Evolutionary conservation across 2,113 vertebrate genomes (phyloP), one percentile per base, ranked within the genome.

Genomic region (Apodemus sylvaticus): DNA sequence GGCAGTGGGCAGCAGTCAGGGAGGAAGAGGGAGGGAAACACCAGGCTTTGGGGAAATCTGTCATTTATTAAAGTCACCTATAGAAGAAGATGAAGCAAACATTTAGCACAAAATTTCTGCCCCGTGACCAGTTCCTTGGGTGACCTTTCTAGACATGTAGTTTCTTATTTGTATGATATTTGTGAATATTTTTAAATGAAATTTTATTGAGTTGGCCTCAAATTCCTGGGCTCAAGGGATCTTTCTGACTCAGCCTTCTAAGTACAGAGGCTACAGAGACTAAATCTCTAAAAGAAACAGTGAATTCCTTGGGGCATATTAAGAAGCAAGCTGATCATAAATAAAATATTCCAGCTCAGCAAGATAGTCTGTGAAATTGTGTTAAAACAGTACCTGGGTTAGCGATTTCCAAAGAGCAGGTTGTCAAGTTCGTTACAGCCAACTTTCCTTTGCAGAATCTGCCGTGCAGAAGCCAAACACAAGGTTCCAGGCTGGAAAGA

Each of bases 291-390:
- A 96, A 93, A 86, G 73, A 34, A 90, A 87, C 1, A 68, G 16
- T 73, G 22, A 29, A 45, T 90, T 95, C 34, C 83, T 83, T 89
- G 91, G 73, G 11, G n/a, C 42, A 76, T 14, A 90, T 92, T 82
- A 42, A 64, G 82, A 85, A 85, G 34, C 17, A 76, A 92, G 9
- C 13, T 51, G 53, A 78, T 71, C 6, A 26, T 82, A 29, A n/a
- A 45, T 45, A 85, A 85, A 85, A 62, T 64, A 85, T 31, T 45
- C 81, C 26, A 31, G 42, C 81, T 64, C 58, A 85, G n/a, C 20
- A 53, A 93, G 11, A 51, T 85, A 34, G 16, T 82, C 39, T 78
- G 39, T 66, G 53, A 26, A 29, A 7, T 91, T 86, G 71, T 81
- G 12, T 77, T 83, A 87, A 94, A 87, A 89, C 2, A 64, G 36